Conservation (phyloP, 1,140 invertebrate species). For the Pseudobourletiella spinata region DNA sequence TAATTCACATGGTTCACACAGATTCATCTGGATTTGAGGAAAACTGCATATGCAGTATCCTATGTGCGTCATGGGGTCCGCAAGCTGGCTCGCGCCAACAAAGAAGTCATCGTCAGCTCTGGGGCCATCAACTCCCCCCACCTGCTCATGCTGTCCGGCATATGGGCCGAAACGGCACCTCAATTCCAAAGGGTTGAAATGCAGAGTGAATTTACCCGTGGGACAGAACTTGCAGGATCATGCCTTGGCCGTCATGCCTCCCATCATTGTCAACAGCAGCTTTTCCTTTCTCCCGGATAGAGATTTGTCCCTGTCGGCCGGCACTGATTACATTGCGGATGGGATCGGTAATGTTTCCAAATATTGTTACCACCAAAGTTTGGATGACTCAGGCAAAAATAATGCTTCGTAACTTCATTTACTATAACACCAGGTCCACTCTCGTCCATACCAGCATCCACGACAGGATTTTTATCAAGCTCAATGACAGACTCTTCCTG, state of each 20-base stretch:
- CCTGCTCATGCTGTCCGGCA: not conserved
- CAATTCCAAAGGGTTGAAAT: not conserved
- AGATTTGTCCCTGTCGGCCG: not conserved
- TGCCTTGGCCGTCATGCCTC: not conserved
- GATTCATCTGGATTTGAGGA: not conserved
- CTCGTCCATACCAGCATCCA: not conserved
- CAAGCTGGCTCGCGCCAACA: not conserved
- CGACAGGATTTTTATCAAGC: not conserved
- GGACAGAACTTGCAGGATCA: conserved; percentile 43
- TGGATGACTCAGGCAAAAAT: not conserved
- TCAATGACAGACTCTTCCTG: not conserved
- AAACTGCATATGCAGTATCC: not conserved
- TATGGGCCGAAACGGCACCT: not conserved
- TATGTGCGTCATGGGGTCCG: not conserved
- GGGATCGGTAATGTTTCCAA: not conserved
- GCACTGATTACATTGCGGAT: not conserved
- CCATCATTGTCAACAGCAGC: not conserved
- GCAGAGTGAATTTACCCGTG: too few relatives aligned
- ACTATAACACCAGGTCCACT: not conserved
- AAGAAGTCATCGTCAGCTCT: not conserved
- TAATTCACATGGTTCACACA: too few relatives aligned
- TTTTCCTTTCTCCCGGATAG: not conserved
- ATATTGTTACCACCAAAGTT: not conserved
- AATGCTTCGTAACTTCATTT: not conserved
- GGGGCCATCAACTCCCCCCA: not conserved